These are phyloP conservation scores for Pogoniulus pusillus DNA, from an alignment of 2,797 vertebrate species.

Conservation along the genomic window DNA sequence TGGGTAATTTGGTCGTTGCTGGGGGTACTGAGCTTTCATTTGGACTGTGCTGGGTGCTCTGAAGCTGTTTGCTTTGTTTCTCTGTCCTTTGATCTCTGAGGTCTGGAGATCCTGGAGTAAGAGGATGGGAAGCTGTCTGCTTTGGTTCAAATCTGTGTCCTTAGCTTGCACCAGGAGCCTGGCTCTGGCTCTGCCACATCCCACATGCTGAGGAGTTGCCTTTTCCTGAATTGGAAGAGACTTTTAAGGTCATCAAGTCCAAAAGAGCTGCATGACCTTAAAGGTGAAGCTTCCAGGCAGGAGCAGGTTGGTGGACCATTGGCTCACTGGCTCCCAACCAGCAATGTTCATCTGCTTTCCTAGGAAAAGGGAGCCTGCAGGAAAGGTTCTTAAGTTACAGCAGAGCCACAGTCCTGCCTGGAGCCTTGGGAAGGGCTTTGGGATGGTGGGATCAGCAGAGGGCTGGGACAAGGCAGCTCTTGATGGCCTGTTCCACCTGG, in stretches of 20 bases:
- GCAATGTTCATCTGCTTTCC: fast-evolving
- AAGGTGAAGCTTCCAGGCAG: fast-evolving
- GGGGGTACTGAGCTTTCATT: fast-evolving
- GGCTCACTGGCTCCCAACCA: not conserved
- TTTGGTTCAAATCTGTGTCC: not conserved
- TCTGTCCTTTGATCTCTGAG: not conserved
- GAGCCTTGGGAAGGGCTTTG: not conserved
- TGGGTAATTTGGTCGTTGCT: not conserved
- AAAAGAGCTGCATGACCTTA: no score
- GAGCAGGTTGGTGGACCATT: not conserved
- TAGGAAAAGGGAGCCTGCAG: not conserved
- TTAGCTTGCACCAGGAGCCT: not conserved
- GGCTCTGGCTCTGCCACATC: not conserved
- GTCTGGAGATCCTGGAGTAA: not conserved
- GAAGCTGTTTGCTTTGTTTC: not conserved
- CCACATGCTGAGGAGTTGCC: fast-evolving
- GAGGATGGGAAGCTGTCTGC: not conserved
- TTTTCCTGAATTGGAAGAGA: not conserved
- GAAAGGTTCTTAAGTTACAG: not conserved
- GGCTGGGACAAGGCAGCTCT: not conserved
- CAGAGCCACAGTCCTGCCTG: not conserved
- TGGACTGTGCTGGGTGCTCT: not conserved
- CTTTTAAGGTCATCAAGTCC: no score
- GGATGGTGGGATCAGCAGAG: not conserved
- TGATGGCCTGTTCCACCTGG: not conserved